Evolutionary conservation across 2,113 vertebrate species (phyloP).

Genomic region (Sylvietta virens): DNA sequence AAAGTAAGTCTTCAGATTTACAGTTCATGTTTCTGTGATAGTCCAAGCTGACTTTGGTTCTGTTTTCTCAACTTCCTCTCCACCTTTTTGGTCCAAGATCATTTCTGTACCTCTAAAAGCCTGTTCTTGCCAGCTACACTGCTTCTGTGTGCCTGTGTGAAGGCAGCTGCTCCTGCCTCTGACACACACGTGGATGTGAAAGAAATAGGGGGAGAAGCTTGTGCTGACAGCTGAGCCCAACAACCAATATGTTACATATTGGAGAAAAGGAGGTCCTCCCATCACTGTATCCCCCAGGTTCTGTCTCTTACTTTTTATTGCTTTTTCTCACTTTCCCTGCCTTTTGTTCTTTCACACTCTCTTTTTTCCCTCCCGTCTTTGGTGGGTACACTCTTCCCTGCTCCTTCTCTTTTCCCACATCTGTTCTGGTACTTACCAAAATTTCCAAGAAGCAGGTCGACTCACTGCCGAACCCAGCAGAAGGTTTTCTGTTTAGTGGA

Average conservation of each 20-base stretch:
- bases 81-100: neutral
- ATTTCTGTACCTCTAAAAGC: neutral
- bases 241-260: fast-evolving
- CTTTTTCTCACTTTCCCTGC: neutral
- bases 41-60: neutral
- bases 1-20: neutral
- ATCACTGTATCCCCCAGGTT: neutral
- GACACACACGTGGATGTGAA: fast-evolving
- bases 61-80: neutral
- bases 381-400: neutral
- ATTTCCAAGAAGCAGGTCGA: neutral
- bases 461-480: neutral
- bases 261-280: neutral
- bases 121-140: fast-evolving
- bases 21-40: neutral
- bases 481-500: neutral
- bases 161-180: neutral
- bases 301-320: neutral
- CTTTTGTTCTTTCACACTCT: neutral
- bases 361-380: fast-evolving
- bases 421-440: neutral
- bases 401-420: neutral
- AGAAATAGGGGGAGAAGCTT: neutral
- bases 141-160: no score
- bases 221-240: neutral